These are phyloP conservation scores for Rhinopomastus cyanomelas DNA, from an alignment of 2,113 vertebrate species.

Conservation along the genomic window DNA sequence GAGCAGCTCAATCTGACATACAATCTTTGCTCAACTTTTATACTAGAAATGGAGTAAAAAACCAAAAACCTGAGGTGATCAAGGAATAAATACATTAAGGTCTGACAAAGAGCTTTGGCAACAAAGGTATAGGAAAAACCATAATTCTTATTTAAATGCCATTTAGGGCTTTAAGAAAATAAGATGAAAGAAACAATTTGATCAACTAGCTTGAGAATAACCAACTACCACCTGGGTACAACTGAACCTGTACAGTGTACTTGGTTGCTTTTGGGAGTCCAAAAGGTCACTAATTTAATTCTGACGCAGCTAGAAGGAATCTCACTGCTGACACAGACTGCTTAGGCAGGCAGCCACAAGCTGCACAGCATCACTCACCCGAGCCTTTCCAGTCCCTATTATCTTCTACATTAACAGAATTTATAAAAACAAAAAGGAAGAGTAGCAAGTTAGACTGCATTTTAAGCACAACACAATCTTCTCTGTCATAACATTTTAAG, in stretches of 20 bases:
- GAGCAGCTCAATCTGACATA: background rate
- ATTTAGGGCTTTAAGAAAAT: background rate
- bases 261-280: background rate
- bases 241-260: background rate
- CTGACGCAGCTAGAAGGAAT: background rate
- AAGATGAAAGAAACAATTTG: background rate
- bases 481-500: background rate
- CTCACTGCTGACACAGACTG: background rate
- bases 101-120: background rate
- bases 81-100: background rate
- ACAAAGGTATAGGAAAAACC: background rate
- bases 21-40: background rate
- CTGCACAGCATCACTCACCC: background rate
- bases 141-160: no score
- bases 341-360: background rate
- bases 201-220: background rate
- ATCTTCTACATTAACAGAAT: background rate
- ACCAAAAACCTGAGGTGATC: background rate
- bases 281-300: background rate
- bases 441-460: background rate
- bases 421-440: background rate
- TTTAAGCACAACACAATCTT: background rate
- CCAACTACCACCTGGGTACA: background rate
- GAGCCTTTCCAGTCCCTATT: background rate
- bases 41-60: background rate